Evolutionary conservation across 1,140 invertebrate species (phyloP), one percentile per base, ranked within the genome.

Genomic region (Pachyrhynchus sulphureomaculatus): DNA sequence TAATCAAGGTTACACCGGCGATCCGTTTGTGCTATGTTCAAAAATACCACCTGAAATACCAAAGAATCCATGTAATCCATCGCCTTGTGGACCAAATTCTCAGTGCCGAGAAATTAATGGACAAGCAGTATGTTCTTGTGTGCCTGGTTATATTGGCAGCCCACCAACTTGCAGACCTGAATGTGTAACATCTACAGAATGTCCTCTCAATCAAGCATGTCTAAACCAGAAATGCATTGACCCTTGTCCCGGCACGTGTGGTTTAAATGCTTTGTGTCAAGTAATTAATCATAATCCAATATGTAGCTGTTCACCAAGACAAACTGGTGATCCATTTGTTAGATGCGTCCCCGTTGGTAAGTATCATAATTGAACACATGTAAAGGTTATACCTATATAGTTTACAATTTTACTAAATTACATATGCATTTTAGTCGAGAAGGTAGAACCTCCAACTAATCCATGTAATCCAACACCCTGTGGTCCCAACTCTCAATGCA

Each of bases 201-300:
- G 89, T 75, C 65, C 80, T 9, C 75, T 80, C 42, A 82, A 81
- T 63, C 79, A 81, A 75, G 84, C 88, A n/a, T 92, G 89, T 67
- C 79, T 85, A 12, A 86, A 84, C 71, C 85, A 88, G 61, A 87
- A 85, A 76, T 92, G 89, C 72, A 77, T 72, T 24, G 82, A 91
- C 76, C 89, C 90, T 34, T 92, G 90, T 73, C 79, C 84, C 52
- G 82, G 86, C 47, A 85, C 86, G 66, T 92, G 89, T 68, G 86
- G 71, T 20, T 39, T 74, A 9, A 64, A 59, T 48, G 82, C 85
- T 0, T 66, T 78, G 23, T 88, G 87, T 57, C 68, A 78, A 53
- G 79, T 83, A 0, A 77, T 80, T 18, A 84, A 84, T 65, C 84
- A 86, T 58, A 84, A 84, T 66, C 83, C 84, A 13, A 82, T 84